Evolutionary conservation across 2,797 vertebrate genomes (phyloP), one percentile per base, ranked within the genome.

Genomic region (Oreochromis mossambicus): DNA sequence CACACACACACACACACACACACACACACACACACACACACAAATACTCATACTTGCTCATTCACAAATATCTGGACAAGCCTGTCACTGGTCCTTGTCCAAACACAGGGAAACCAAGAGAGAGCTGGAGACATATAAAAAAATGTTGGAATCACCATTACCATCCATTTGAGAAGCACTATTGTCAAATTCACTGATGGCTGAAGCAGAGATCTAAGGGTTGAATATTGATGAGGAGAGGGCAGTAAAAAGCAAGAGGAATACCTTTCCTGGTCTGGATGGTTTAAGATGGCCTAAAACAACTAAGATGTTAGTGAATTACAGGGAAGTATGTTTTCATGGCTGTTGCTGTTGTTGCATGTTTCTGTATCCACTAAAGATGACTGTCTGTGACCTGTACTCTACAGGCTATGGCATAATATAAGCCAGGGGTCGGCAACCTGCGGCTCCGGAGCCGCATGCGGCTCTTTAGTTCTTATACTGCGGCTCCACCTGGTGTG

Each of bases 1-100:
- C 34, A 38, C 84, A 46, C 76, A 73, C 82, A 34, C 80, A 66
- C 50, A 6, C 87, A 43, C 55, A 58, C 84, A 54, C 54, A 41
- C 84, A 83, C 82, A 76, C 83, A 50, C 32, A 26, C 89, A 48
- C 56, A 73, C 61, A 63, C 83, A 83, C 84, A 80, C 82, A 52
- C 41, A 55, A 17, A 85, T 63, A 61, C 66, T 79, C 43, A 43
- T 13, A 52, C 77, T 83, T 34, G 63, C 89, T 95, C 96, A 96
- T 96, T 96, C 95, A 96, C 92, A 96, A 96, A 95, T 95, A 94
- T 96, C 93, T 94, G 89, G 87, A 83, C 73, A 82, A 84, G 84
- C 87, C 86, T 92, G 94, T 95, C 95, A 94, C 91, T 94, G 93
- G 94, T 95, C 86, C 91, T 94, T 87, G 87, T 95, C 90, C 92